Percentiles rank a stretch among this genome's conserved stretches.
phyloP scores from a whole-genome alignment of 2,113 vertebrate species.

The cattle (Bos taurus) region ARS-UCD2.0 NC_037351.1:49390001-49390500 shows the following conservation, averaged over 20 bases:
- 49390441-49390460: neutral
- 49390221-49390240: neutral
- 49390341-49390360: neutral
- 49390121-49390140: neutral
- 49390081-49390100: neutral
- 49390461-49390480: neutral
- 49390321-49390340: neutral
- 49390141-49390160: too few species aligned
- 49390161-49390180: neutral
- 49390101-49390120: neutral
- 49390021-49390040: neutral
- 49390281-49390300: neutral
- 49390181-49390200: neutral
- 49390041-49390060: neutral
- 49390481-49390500: neutral
- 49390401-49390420: neutral
- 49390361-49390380: accelerated
- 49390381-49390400: neutral
- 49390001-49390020: neutral
- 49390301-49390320: neutral
- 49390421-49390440: neutral
- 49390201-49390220: neutral
- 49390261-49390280: neutral
- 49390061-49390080: neutral
- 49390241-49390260: neutral